Base-by-base conservation (phyloP, 2,888 invertebrate genomes). In the Lysandra coridon region DNA sequence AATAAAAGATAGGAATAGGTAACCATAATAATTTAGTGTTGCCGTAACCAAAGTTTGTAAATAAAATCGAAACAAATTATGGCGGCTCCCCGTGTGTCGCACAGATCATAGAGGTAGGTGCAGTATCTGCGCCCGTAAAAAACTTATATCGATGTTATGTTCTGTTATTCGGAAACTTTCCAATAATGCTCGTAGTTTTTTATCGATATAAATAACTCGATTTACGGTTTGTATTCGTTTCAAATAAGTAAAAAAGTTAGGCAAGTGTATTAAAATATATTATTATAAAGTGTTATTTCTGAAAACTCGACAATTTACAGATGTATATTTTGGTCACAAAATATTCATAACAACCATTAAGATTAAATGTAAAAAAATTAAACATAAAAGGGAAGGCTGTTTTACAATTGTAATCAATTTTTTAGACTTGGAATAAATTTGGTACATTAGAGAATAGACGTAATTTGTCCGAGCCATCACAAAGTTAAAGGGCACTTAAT, bases 21-120 rank as follows among this genome's bases (percentile, higher is more conserved):
- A 83, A 80, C 83, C 85, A 86, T 88, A 87, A 87, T 90, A 90
- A 90, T 88, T 85, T 87, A 90, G 85, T 87, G 86, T 86, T 84
- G 84, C 87, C 83, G 89, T 89, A 89, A 89, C 86, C 86, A 84
- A 94, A 94, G 88, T 94, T 94, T 91, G 88, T 89, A 90, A 92
- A 94, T 94, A 94, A 93, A 93, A 90, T 88, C 88, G 87, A 90
- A 90, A 91, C 89, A 91, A 91, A 91, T 92, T 90, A 90, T 88
- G 82, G 80, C 82, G 82, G 80, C 79, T 83, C 87, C 88, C 88
- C 86, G 87, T 87, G 87, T 83, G 79, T 77, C 84, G 84, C 90
- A 93, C 91, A 93, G 93, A 93, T 94, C 94, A 93, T 93, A 33
- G 30, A 12, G 30, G 64, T 93, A 94, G 92, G 93, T 93, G 92